Conservation (phyloP, 2,888 invertebrate species). For the Drosophila paranaensis region DNA sequence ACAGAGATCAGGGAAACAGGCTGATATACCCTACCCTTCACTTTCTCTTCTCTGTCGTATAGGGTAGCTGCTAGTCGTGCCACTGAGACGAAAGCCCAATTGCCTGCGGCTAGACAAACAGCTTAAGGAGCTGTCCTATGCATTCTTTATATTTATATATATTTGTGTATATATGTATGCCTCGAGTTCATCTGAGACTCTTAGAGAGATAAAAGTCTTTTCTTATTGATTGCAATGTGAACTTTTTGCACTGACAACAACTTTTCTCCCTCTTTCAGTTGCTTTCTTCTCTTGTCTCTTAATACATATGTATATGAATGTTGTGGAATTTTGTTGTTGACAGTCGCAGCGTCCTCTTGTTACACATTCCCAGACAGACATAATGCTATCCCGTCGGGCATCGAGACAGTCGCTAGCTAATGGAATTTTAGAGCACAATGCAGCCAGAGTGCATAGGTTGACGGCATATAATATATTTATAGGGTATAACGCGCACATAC, state of each 20-base stretch:
- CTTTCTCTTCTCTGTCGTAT: not conserved
- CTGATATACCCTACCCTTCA: not conserved
- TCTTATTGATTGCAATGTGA: slow-evolving; percentile 54
- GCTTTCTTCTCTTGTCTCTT: slow-evolving; percentile 1
- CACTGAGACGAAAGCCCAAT: not conserved
- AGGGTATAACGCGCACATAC: slow-evolving; percentile 1
- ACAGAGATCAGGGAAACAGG: too few relatives aligned
- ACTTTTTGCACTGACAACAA: slow-evolving; percentile 41
- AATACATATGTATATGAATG: slow-evolving; percentile 21
- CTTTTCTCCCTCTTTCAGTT: not conserved
- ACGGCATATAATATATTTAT: not conserved
- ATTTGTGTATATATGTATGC: not conserved
- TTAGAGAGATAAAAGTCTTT: slow-evolving; percentile 48
- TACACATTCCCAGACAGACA: slow-evolving; percentile 31
- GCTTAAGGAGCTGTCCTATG: slow-evolving; percentile 8
- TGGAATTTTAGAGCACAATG: slow-evolving; percentile 16
- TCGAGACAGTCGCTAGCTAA: not conserved
- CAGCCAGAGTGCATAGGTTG: slow-evolving; percentile 8
- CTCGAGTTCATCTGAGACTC: slow-evolving; percentile 11
- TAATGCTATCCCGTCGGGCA: slow-evolving; percentile 14
- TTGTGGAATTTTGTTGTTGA: slow-evolving; percentile 17
- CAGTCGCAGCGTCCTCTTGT: not conserved
- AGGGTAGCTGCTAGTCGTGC: slow-evolving; percentile 13
- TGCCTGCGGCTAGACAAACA: slow-evolving; percentile 45
- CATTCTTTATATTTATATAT: not conserved